Percentiles rank a stretch among this genome's conserved stretches.
phyloP scores from a whole-genome alignment of 2,113 vertebrate genomes.

The Anguilla rostrata region DNA sequence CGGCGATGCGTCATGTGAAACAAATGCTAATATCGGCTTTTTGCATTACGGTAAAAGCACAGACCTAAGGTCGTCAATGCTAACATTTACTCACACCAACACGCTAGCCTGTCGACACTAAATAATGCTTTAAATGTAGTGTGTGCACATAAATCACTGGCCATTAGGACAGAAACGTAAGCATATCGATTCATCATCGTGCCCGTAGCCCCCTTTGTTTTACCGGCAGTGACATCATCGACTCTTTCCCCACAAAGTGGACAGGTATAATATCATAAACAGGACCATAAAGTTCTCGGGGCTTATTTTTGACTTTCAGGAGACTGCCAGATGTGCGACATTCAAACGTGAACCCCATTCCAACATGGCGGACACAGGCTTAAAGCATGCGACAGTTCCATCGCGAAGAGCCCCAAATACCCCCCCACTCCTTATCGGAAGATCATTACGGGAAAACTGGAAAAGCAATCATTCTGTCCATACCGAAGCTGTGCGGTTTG shows the following conservation, averaged over 20 bases:
- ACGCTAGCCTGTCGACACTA: slow-evolving; percentile 54
- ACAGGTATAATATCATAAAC: slow-evolving; percentile 37
- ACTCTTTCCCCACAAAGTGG: slow-evolving; percentile 63
- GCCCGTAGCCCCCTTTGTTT: slow-evolving; percentile 66
- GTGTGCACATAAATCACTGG: slow-evolving; percentile 67
- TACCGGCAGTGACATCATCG: slow-evolving; percentile 74
- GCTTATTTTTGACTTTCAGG: background rate
- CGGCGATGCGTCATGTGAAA: background rate
- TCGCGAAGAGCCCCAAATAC: too few species aligned
- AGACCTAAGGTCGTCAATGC: background rate
- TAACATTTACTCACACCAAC: slow-evolving; percentile 54
- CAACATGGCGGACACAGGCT: too few species aligned
- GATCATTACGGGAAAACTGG: too few species aligned
- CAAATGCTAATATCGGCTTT: slow-evolving; percentile 37
- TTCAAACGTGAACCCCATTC: background rate
- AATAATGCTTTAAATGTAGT: slow-evolving; percentile 48
- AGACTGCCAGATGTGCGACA: background rate
- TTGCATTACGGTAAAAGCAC: background rate
- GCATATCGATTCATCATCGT: slow-evolving; percentile 65
- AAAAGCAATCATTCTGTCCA: too few species aligned
- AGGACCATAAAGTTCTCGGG: slow-evolving; percentile 37
- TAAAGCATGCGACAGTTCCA: too few species aligned
- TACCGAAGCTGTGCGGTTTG: too few species aligned
- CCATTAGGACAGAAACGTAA: slow-evolving; percentile 67
- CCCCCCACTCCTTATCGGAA: too few species aligned